Percentiles rank a stretch among this genome's conserved stretches.
Conservation (phyloP, 2,113 vertebrate genomes). For the Sebastes schlegelii region DNA sequence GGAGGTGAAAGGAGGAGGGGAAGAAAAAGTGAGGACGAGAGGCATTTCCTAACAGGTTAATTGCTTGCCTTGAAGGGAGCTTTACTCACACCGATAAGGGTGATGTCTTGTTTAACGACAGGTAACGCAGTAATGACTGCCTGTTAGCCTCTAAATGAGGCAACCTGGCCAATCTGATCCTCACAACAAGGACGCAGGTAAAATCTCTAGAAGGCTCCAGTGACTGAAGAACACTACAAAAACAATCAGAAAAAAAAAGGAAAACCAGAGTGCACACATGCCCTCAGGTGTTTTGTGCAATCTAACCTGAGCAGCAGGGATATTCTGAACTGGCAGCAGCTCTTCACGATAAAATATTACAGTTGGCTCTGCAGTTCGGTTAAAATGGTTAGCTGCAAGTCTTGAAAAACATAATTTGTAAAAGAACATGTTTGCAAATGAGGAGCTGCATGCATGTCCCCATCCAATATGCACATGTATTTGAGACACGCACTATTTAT, state of each 20-base stretch:
- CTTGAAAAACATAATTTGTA: not conserved
- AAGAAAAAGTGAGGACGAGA: conserved; percentile 35
- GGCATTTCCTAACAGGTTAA: conserved; percentile 58
- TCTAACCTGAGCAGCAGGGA: conserved; percentile 3
- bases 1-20: conserved; percentile 30
- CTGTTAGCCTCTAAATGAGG: conserved; percentile 27
- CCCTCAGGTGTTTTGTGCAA: conserved; percentile 5
- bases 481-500: conserved; percentile 5
- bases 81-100: conserved; percentile 53
- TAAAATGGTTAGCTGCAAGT: not conserved
- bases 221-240: conserved; percentile 18
- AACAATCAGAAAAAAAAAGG: not conserved
- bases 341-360: not conserved
- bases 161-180: conserved; percentile 43
- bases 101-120: conserved; percentile 42
- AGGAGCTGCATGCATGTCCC: not conserved
- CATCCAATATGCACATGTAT: not conserved
- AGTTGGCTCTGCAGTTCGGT: not conserved
- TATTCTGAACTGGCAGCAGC: conserved; percentile 6
- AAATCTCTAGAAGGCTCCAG: conserved; percentile 1
- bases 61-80: conserved; percentile 56
- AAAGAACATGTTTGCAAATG: not conserved
- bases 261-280: conserved; percentile 23
- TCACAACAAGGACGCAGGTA: conserved; percentile 2
- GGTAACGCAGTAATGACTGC: conserved; percentile 35